Base-by-base conservation (phyloP, 2,888 invertebrate species). In the Aethes cnicana region DNA sequence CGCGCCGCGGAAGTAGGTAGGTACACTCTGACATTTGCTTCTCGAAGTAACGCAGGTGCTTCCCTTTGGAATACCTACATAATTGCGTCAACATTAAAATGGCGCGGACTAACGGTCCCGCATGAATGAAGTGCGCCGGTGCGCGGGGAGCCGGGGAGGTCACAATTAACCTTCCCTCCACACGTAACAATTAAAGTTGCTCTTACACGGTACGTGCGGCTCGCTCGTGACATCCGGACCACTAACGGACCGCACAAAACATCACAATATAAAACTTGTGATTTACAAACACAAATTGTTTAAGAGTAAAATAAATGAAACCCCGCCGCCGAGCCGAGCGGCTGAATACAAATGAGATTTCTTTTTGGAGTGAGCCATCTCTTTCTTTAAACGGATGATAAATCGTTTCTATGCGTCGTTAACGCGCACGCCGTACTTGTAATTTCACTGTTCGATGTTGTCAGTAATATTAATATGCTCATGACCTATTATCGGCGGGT, bases 401-500 rank as follows among this genome's bases (percentile, higher is more conserved):
- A 81, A 86, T 87, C 61, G 83, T 81, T 75, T 77, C 72, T 78
- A 74, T 69, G 81, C 80, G 72, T 84, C 83, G 85, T 85, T 85
- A 84, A 74, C 79, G 75, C 74, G 73, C 74, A 71, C 69, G 73
- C 75, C 67, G 74, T 75, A 75, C 81, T 77, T 77, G 80, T 84
- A 80, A 81, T 81, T 81, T 82, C 69, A 80, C 79, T 77, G 74
- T 75, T 77, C 79, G 76, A 84, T 79, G 81, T 82, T 84, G 83
- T 81, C 79, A 73, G 84, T 80, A 77, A 81, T 81, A 87, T 87
- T 85, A 87, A 88, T 88, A 85, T 80, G 77, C 73, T 72, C 63
- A 70, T 83, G 84, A 84, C 81, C 87, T 78, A 79, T 78, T 81
- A 86, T 86, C 87, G 70, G 57, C 59, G 61, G 84, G 81, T 87